Percentiles rank a stretch among this genome's conserved stretches.
These are phyloP conservation scores for Dreissena polymorpha DNA, from an alignment of 1,140 invertebrate species.

Conservation along the genomic window DNA sequence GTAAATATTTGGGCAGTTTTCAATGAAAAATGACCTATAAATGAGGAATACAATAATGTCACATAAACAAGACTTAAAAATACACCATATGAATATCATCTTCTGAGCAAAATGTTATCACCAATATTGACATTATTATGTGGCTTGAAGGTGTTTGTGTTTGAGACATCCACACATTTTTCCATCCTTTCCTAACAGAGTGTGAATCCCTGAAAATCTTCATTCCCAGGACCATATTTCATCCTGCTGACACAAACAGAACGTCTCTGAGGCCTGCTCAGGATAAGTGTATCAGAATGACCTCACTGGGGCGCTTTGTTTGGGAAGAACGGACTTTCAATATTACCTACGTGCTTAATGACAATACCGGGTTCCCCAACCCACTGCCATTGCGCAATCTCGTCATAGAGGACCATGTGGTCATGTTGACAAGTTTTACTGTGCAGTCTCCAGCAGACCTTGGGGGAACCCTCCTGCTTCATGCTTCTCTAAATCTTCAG, in stretches of 20 bases:
- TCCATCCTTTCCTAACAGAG: background rate
- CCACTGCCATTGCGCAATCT: slow-evolving; percentile 11
- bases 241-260: background rate
- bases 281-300: slow-evolving; percentile 40
- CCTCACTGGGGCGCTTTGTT: slow-evolving; percentile 38
- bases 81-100: too few species aligned
- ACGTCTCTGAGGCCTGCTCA: background rate
- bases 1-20: too few species aligned
- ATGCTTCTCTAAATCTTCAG: background rate
- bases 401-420: slow-evolving; percentile 15
- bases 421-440: slow-evolving; percentile 22
- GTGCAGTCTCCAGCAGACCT: slow-evolving; percentile 23
- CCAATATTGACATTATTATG: too few species aligned
- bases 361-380: slow-evolving; percentile 11
- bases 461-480: slow-evolving; percentile 30
- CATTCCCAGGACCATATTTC: slow-evolving; percentile 41
- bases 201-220: slow-evolving; percentile 47
- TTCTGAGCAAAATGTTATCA: too few species aligned
- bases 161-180: too few species aligned
- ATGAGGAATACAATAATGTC: too few species aligned
- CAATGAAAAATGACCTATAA: too few species aligned
- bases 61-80: too few species aligned
- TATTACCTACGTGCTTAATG: slow-evolving; percentile 18
- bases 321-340: slow-evolving; percentile 33
- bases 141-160: too few species aligned